Conservation (phyloP, 2,113 vertebrate species). For the Panthera tigris region DNA sequence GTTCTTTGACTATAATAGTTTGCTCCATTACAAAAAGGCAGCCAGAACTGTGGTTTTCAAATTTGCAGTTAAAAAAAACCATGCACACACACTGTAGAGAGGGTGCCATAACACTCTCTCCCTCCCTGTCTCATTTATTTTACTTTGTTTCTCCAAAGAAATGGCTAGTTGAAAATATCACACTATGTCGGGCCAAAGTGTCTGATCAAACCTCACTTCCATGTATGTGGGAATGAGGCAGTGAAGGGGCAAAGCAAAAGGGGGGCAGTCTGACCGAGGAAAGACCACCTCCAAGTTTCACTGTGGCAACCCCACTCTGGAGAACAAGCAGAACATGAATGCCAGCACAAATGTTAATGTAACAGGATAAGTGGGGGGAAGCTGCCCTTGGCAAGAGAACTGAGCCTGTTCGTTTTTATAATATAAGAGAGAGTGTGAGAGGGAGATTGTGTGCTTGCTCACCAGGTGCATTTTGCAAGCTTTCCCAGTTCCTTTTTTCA, state of each 20-base stretch:
- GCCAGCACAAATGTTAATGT: conserved; percentile 28
- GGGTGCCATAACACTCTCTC: background rate
- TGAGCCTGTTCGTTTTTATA: background rate
- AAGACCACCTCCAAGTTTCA: conserved; percentile 33
- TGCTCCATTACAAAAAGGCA: background rate
- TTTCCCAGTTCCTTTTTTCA: background rate
- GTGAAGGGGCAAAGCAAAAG: background rate
- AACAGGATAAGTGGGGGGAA: conserved; percentile 29
- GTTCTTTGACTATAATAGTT: background rate
- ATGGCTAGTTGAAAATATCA: background rate
- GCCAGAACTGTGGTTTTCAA: conserved; percentile 4
- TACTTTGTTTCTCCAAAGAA: background rate
- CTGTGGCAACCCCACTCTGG: background rate
- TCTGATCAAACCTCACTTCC: background rate
- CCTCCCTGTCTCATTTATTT: background rate
- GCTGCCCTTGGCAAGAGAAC: background rate
- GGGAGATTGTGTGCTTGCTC: background rate
- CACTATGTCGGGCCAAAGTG: background rate
- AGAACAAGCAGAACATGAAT: conserved; percentile 45
- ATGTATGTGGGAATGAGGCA: background rate
- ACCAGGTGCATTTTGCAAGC: conserved; percentile 28
- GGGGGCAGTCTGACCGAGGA: background rate
- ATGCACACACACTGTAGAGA: background rate
- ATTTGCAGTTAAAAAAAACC: background rate
- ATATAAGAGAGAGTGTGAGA: background rate